Evolutionary conservation across 1,140 invertebrate species (phyloP), one percentile per base, ranked within the genome.

Genomic region (Magallana ariakensis): DNA sequence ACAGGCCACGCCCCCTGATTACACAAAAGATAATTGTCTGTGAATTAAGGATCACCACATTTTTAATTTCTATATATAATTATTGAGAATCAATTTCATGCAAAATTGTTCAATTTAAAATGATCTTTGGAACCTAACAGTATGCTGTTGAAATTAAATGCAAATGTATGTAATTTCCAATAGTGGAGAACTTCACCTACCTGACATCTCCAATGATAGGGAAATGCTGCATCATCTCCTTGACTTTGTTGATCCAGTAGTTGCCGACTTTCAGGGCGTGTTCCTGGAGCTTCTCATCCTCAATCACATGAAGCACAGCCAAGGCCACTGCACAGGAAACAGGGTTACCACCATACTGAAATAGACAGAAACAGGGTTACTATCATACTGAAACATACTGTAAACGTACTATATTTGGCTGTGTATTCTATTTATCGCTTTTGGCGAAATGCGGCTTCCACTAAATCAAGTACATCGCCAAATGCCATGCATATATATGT

Each of bases 311-410:
- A 92, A 99, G 96, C 8, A 99, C 99, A 15, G 98, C 98, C 93
- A 98, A 97, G 4, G 98, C 98, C 88, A 99, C 97, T 0, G 98
- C 98, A 94, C 98, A 99, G 0, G 98, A 98, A 0, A 99, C 98
- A 56, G 99, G 98, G 95, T 99, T 99, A 10, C 99, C 99, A 7
- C 98, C 99, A 93, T 98, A 99, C 97, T 98, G 94, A 86, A 96
- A 96, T 87, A 92, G 66, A 90, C 84, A 89, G 15, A 26, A 16
- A 54, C 13, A 1, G 8, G 16, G 54, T 54, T 19, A 16, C 19
- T 0, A 56, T 55, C 0, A 15, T 53, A 55, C 16, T 80, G 58
- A 60, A 60, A 60, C 19, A n/a, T n/a, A n/a, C n/a, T n/a, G n/a
- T n/a, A n/a, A n/a, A n/a, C n/a, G n/a, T n/a, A n/a, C n/a, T n/a